Evolutionary conservation across 2,797 vertebrate species (phyloP).

Genomic region (Buphagus erythrorhynchus): DNA sequence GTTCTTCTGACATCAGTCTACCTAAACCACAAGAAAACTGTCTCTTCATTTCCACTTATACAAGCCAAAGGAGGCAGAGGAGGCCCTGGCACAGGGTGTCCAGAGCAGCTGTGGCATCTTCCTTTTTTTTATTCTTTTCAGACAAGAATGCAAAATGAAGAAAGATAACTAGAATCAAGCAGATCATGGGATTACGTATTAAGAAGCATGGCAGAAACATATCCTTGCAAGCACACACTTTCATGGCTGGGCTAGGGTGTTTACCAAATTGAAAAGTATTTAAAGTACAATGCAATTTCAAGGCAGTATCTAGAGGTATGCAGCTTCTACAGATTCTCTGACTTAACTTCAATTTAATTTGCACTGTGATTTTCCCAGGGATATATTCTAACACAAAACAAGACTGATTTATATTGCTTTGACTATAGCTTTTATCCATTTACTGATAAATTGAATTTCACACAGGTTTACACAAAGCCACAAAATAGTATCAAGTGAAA

Average conservation of each 20-base stretch:
- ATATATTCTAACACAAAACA: background rate
- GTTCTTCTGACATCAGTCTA: background rate
- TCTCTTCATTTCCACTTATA: background rate
- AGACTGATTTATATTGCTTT: background rate
- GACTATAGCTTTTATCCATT: background rate
- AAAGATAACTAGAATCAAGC: background rate
- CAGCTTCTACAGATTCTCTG: background rate
- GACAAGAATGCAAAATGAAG: background rate
- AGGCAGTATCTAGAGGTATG: background rate
- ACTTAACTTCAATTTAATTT: background rate
- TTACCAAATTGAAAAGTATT: background rate
- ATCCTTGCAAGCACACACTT: background rate
- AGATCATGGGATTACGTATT: background rate
- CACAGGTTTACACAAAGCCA: background rate
- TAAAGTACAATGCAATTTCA: background rate
- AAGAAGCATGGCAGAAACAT: background rate
- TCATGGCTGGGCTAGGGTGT: background rate
- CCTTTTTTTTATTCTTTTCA: background rate
- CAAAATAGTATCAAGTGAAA: background rate
- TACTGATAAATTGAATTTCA: background rate
- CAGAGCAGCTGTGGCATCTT: background rate
- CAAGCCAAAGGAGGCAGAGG: accelerated
- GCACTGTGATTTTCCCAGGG: background rate
- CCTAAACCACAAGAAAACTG: background rate
- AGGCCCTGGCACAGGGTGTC: background rate